Evolutionary conservation across 2,888 invertebrate genomes (phyloP), one percentile per base, ranked within the genome.

Genomic region (Rhagium mordax): DNA sequence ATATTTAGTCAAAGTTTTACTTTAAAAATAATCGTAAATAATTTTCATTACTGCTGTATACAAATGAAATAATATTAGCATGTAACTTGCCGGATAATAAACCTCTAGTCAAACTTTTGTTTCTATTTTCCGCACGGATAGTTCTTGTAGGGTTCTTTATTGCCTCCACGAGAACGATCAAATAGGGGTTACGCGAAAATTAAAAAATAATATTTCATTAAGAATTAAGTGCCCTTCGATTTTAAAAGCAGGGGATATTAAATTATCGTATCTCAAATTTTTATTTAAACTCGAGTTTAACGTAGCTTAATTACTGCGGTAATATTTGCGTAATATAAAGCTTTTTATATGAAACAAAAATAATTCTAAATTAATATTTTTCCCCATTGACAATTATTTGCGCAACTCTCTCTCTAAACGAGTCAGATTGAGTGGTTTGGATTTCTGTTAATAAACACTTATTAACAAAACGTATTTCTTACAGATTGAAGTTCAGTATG

Each of bases 91-190:
- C 20, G 47, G 16, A 57, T 57, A 67, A 55, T 67, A 47, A 67
- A 57, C 20, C 57, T 47, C 71, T 49, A 53, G 51, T 20, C 53
- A 24, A 71, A 84, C 83, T 82, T 84, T 84, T 84, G 84, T 84
- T 81, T 83, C 84, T 82, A 83, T 83, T 83, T 83, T 83, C 81
- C 82, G 78, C 79, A 80, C 71, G 79, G 74, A 57, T 77, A 77
- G 78, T 68, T 78, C 67, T 72, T 75, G 64, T 71, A 83, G 81
- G 76, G 79, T 79, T 71, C 82, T 82, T 81, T 77, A 79, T 77
- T 79, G 81, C 81, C 76, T 66, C 48, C 64, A 72, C 74, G 51
- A 57, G 77, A 71, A 69, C 74, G 75, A 77, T 75, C 75, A 77
- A 70, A 74, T 70, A 73, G 79, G 80, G 80, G 75, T 76, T 77